Percentiles rank a stretch among this genome's conserved stretches.
These are phyloP conservation scores for Saccopteryx leptura DNA, from an alignment of 2,113 vertebrate genomes.

Conservation along the genomic window DNA sequence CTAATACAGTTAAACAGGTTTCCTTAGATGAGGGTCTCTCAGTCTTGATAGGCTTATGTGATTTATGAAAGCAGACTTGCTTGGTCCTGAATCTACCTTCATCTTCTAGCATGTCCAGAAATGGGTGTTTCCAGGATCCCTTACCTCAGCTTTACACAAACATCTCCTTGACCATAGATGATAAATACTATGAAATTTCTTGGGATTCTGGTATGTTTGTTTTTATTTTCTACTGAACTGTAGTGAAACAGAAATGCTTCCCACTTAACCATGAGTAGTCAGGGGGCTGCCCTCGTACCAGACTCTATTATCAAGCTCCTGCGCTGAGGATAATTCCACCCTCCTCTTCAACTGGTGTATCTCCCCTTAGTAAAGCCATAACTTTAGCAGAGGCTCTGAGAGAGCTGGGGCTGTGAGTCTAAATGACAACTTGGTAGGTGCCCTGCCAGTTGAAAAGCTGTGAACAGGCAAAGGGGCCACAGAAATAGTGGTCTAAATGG, in stretches of 20 bases:
- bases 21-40: neutral
- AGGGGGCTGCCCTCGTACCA: neutral
- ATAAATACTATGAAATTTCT: neutral
- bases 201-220: neutral
- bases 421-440: neutral
- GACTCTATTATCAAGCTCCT: neutral
- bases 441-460: neutral
- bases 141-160: neutral
- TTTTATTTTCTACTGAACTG: neutral
- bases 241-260: neutral
- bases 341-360: neutral
- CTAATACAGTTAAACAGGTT: neutral
- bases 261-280: neutral
- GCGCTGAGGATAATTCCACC: neutral
- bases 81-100: neutral
- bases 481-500: neutral
- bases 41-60: neutral
- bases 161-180: neutral
- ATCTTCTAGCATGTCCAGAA: neutral
- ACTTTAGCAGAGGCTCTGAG: neutral
- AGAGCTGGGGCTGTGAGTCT: neutral
- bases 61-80: neutral
- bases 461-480: neutral
- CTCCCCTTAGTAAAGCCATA: neutral
- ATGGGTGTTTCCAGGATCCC: neutral